phyloP scores from a whole-genome alignment of 2,888 invertebrate genomes.

The Leptinotarsa peninsularis region DNA sequence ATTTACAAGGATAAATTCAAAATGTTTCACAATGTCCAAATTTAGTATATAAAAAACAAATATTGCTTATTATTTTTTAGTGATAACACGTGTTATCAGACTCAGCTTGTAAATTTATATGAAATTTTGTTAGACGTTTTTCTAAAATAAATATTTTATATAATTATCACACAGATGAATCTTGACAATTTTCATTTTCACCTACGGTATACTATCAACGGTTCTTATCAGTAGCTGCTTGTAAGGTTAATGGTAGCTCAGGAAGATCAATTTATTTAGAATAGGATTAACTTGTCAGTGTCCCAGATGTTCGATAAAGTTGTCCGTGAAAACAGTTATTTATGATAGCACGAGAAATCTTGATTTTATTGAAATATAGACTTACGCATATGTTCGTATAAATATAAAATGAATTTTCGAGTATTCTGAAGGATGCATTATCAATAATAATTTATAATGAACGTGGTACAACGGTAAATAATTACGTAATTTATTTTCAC shows the following conservation, averaged over 20 bases:
- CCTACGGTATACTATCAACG: background rate
- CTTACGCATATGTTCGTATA: background rate
- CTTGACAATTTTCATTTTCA: background rate
- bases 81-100: too few species aligned
- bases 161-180: background rate
- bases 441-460: background rate
- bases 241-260: constrained; percentile 30
- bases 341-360: constrained; percentile 32
- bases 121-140: background rate
- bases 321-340: constrained; percentile 35
- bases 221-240: constrained; percentile 24
- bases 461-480: too few species aligned
- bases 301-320: constrained; percentile 40
- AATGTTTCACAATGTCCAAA: too few species aligned
- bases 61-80: too few species aligned
- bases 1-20: too few species aligned
- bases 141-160: background rate
- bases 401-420: constrained; percentile 1
- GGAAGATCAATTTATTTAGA: constrained; percentile 46
- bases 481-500: too few species aligned
- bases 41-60: too few species aligned
- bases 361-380: constrained; percentile 16
- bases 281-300: constrained; percentile 51
- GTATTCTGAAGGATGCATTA: background rate
- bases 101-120: too few species aligned